Evolutionary conservation across 2,888 invertebrate genomes (phyloP).

Genomic region (Phoronis australis): DNA sequence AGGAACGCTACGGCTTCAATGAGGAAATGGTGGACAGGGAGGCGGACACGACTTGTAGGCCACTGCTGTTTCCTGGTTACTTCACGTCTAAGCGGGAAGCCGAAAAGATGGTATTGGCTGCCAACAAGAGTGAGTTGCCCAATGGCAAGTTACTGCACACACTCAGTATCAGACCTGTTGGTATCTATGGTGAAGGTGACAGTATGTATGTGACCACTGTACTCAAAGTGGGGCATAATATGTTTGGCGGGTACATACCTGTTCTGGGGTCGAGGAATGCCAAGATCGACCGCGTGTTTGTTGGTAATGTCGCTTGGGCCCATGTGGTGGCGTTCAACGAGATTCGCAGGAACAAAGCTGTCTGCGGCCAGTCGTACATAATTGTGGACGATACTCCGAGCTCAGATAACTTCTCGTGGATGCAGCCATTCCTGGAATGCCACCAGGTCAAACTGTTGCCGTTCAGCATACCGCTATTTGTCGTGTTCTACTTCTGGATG

Average conservation of each 20-base stretch:
- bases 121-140: not conserved
- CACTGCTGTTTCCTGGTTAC: not conserved
- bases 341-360: not conserved
- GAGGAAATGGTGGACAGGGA: not conserved
- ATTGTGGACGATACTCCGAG: not conserved
- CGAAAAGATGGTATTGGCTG: not conserved
- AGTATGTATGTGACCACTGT: not conserved
- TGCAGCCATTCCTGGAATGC: not conserved
- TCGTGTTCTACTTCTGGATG: not conserved
- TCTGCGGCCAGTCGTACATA: not conserved
- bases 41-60: not conserved
- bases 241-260: not conserved
- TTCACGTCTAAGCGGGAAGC: not conserved
- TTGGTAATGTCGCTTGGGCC: not conserved
- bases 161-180: not conserved
- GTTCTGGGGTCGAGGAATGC: not conserved
- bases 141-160: not conserved
- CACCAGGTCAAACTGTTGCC: not conserved
- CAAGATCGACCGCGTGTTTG: not conserved
- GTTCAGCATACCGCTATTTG: not conserved
- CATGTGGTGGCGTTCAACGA: not conserved
- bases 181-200: not conserved
- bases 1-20: not conserved
- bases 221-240: not conserved
- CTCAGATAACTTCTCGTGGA: not conserved